These are phyloP conservation scores for Cerastis rubricosa DNA, from an alignment of 2,888 invertebrate species.

Conservation along the genomic window DNA sequence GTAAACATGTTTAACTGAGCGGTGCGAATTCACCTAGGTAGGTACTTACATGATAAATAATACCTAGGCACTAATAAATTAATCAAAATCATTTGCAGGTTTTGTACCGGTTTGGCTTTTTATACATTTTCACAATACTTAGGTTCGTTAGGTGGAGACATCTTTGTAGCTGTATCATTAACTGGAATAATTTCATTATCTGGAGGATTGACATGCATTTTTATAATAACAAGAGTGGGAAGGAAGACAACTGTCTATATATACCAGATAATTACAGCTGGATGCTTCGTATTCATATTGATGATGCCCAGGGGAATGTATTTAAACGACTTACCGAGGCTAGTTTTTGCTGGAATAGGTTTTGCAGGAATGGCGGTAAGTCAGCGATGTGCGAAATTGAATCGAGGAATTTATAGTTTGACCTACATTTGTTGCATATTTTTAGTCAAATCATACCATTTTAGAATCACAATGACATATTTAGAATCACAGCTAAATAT, in stretches of 20 bases:
- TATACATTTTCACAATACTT: constrained; percentile 91
- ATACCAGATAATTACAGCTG: constrained; percentile 86
- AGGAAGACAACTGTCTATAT: constrained; percentile 87
- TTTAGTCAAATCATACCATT: background rate
- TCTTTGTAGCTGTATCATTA: constrained; percentile 89
- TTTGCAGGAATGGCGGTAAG: constrained; percentile 92
- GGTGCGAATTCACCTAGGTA: background rate
- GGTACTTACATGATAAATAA: background rate
- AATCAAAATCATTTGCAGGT: constrained; percentile 80
- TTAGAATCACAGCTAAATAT: too few species aligned
- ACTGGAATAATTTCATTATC: constrained; percentile 90
- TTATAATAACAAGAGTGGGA: constrained; percentile 86
- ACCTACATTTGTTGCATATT: background rate
- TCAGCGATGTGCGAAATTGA: constrained; percentile 59
- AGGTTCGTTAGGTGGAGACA: constrained; percentile 88
- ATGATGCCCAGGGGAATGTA: constrained; percentile 85
- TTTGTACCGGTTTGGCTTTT: constrained; percentile 90
- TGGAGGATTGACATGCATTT: constrained; percentile 89
- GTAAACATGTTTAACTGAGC: background rate
- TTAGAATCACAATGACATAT: too few species aligned
- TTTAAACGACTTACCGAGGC: constrained; percentile 89
- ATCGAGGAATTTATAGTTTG: constrained; percentile 30
- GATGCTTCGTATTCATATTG: constrained; percentile 88
- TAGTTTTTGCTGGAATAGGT: constrained; percentile 91
- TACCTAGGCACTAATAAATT: background rate